A percentile compares a stretch with the other conserved stretches of the same genome.
phyloP scores from a whole-genome alignment of 1,140 invertebrate species.

The Stegodyphus dumicola region DNA sequence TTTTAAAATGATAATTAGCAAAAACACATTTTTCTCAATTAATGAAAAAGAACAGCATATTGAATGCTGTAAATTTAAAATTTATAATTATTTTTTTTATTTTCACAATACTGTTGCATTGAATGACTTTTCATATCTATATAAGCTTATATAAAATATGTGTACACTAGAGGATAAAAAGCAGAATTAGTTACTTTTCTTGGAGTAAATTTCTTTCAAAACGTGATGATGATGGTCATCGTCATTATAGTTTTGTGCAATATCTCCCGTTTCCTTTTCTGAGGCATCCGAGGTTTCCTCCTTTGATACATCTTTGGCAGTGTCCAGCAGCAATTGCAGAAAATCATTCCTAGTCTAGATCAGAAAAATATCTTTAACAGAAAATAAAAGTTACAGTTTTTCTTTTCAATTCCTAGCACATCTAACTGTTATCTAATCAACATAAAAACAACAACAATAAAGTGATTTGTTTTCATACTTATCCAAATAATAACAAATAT shows the following conservation, averaged over 20 bases:
- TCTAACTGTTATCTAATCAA: background rate
- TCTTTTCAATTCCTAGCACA: background rate
- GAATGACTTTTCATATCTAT: no score
- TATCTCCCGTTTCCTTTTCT: constrained; percentile 7
- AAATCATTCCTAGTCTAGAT: constrained; percentile 47
- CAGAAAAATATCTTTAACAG: background rate
- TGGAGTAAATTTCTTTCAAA: no score
- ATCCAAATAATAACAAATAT: no score
- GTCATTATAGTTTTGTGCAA: constrained; percentile 19
- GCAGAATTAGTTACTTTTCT: no score
- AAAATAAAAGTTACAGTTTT: background rate
- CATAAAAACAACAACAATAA: background rate
- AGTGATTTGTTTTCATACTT: background rate
- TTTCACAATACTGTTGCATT: no score
- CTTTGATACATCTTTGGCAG: constrained; percentile 6
- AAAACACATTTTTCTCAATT: no score
- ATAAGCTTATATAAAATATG: no score
- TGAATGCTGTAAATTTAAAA: no score
- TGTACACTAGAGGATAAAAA: no score
- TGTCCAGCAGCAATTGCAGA: constrained; percentile 49
- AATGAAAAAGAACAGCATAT: no score
- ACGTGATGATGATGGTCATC: background rate
- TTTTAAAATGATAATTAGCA: no score
- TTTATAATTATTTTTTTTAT: no score
- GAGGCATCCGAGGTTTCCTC: constrained; percentile 9